phyloP scores from a whole-genome alignment of 2,888 invertebrate genomes.

The Drosophila barbarae region DNA sequence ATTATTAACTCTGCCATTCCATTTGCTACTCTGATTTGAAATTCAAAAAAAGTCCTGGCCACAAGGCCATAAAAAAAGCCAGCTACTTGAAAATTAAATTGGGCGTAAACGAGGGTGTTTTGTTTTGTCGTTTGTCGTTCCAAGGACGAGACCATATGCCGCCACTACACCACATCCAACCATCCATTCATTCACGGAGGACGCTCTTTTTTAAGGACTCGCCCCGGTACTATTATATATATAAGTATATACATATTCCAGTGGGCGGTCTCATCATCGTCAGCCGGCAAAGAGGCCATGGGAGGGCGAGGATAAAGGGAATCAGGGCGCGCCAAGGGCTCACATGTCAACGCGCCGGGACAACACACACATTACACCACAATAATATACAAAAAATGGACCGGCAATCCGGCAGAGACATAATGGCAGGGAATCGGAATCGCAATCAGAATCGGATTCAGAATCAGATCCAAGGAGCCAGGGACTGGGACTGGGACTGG shows the following conservation, averaged over 20 bases:
- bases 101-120: slow-evolving; percentile 77
- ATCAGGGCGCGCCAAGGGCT: slow-evolving; percentile 33
- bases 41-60: slow-evolving; percentile 18
- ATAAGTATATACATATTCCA: slow-evolving; percentile 30
- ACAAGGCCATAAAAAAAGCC: slow-evolving; percentile 47
- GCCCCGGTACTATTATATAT: slow-evolving; percentile 16
- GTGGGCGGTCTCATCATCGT: slow-evolving; percentile 75
- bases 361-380: slow-evolving; percentile 64
- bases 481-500: slow-evolving; percentile 8
- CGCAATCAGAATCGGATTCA: slow-evolving; percentile 6
- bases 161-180: slow-evolving; percentile 16
- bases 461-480: slow-evolving; percentile 14
- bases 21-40: slow-evolving; percentile 25
- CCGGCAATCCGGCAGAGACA: slow-evolving; percentile 51
- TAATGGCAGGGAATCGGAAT: slow-evolving; percentile 47
- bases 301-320: slow-evolving; percentile 46
- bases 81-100: slow-evolving; percentile 71
- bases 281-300: slow-evolving; percentile 62
- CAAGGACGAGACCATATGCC: slow-evolving; percentile 63
- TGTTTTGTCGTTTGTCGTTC: slow-evolving; percentile 42
- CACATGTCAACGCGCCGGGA: slow-evolving; percentile 69
- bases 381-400: slow-evolving; percentile 43
- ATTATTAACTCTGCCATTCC: slow-evolving; percentile 31
- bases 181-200: not conserved
- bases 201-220: slow-evolving; percentile 22